Evolutionary conservation across 2,888 invertebrate species (phyloP).

Genomic region (Aleiodes alternator): DNA sequence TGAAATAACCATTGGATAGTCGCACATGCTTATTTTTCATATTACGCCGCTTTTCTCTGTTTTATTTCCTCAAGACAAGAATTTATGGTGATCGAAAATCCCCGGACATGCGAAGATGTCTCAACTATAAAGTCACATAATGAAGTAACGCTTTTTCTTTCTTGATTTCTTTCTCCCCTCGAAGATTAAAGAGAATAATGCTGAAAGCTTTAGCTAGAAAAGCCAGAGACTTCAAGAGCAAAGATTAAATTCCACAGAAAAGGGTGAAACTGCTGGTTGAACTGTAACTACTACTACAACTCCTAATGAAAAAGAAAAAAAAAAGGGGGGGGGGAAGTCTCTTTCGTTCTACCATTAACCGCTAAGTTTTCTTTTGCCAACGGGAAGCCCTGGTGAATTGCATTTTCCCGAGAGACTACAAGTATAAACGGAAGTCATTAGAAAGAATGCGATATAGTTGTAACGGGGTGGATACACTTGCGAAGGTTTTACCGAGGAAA

Average conservation of each 20-base stretch:
- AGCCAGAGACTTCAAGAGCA: not conserved
- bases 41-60: conserved; percentile 6
- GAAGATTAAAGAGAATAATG: conserved; percentile 11
- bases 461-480: not conserved
- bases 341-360: conserved; percentile 17
- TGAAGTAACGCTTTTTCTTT: not conserved
- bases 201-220: not conserved
- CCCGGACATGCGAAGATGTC: not conserved
- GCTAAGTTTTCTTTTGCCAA: conserved; percentile 13
- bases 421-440: conserved; percentile 16
- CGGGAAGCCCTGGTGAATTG: conserved; percentile 1
- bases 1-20: conserved; percentile 19
- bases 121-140: not conserved
- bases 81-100: conserved; percentile 33
- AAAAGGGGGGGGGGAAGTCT: not conserved
- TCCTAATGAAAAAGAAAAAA: not conserved
- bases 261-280: conserved; percentile 10
- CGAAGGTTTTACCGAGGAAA: not conserved
- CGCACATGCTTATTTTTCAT: conserved; percentile 25
- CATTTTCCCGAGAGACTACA: not conserved
- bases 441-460: not conserved
- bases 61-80: not conserved
- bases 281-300: not conserved
- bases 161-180: not conserved
- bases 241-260: conserved; percentile 3